Conservation (phyloP, 2,888 invertebrate species). For the Erannis defoliaria region DNA sequence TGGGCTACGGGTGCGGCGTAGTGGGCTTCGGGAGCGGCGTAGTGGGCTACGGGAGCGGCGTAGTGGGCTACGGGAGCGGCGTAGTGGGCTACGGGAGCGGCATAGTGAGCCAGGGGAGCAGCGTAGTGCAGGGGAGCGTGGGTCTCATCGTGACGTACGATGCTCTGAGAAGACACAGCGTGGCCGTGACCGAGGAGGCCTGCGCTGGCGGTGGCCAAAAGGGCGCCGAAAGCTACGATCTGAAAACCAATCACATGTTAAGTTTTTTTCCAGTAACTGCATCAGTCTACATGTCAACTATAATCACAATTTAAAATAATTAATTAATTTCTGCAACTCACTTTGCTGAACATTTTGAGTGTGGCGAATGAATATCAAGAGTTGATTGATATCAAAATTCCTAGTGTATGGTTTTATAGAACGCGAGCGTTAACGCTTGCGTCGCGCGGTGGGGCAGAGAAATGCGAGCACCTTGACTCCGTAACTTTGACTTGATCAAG, state of each 20-base stretch:
- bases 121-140: slow-evolving; percentile 49
- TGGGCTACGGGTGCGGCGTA: slow-evolving; percentile 51
- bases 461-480: slow-evolving; percentile 55
- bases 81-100: slow-evolving; percentile 46
- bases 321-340: slow-evolving; percentile 46
- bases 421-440: slow-evolving; percentile 36
- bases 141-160: slow-evolving; percentile 69
- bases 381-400: slow-evolving; percentile 62
- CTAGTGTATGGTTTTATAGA: slow-evolving; percentile 55
- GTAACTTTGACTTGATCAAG: slow-evolving; percentile 47
- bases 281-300: background rate
- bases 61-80: slow-evolving; percentile 54
- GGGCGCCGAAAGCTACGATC: slow-evolving; percentile 73
- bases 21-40: slow-evolving; percentile 55
- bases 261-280: background rate
- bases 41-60: slow-evolving; percentile 43
- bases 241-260: slow-evolving; percentile 48
- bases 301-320: background rate
- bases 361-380: slow-evolving; percentile 56
- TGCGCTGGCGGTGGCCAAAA: slow-evolving; percentile 77
- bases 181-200: slow-evolving; percentile 65
- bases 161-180: slow-evolving; percentile 71
- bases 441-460: slow-evolving; percentile 49
- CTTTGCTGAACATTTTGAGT: slow-evolving; percentile 74
- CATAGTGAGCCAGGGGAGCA: slow-evolving; percentile 34